Conservation (phyloP, 2,888 invertebrate genomes). For the Rhorus exstirpatorius region DNA sequence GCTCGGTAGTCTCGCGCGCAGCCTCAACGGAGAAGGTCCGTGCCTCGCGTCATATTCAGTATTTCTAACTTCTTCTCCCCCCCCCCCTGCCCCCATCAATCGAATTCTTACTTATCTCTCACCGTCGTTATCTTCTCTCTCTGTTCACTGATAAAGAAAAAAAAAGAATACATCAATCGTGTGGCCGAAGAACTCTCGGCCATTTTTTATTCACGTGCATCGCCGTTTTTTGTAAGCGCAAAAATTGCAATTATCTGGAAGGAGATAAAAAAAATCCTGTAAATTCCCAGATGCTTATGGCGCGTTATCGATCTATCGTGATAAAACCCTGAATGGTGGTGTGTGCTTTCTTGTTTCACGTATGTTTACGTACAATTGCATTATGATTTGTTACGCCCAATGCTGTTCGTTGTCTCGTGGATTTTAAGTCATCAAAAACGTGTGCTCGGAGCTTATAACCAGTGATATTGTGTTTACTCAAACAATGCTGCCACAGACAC, state of each 20-base stretch:
- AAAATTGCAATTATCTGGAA: background rate
- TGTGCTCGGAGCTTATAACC: slow-evolving; percentile 17
- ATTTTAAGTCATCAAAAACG: slow-evolving; percentile 50
- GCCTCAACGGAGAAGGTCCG: slow-evolving; percentile 69
- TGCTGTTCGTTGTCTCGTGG: slow-evolving; percentile 46
- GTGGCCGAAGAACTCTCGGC: background rate
- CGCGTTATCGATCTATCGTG: slow-evolving; percentile 62
- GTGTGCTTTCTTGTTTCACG: slow-evolving; percentile 46
- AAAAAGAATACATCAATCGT: background rate
- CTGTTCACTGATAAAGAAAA: slow-evolving; percentile 7
- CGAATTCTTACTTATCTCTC: slow-evolving; percentile 1
- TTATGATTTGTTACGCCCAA: slow-evolving; percentile 68
- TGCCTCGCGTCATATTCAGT: slow-evolving; percentile 14
- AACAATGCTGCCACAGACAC: slow-evolving; percentile 81
- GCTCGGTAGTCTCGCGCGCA: slow-evolving; percentile 79
- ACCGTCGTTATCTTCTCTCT: background rate
- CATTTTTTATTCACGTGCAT: background rate
- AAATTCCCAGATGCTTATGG: slow-evolving; percentile 23
- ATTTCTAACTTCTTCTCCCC: slow-evolving; percentile 41
- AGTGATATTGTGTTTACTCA: slow-evolving; percentile 26
- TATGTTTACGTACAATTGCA: slow-evolving; percentile 39
- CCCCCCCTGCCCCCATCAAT: slow-evolving; percentile 27
- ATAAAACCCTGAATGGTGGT: slow-evolving; percentile 36
- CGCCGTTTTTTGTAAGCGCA: background rate
- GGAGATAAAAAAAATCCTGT: slow-evolving; percentile 16